phyloP scores from a whole-genome alignment of 2,797 vertebrate genomes.

The Schizopygopsis pylzovi region DNA sequence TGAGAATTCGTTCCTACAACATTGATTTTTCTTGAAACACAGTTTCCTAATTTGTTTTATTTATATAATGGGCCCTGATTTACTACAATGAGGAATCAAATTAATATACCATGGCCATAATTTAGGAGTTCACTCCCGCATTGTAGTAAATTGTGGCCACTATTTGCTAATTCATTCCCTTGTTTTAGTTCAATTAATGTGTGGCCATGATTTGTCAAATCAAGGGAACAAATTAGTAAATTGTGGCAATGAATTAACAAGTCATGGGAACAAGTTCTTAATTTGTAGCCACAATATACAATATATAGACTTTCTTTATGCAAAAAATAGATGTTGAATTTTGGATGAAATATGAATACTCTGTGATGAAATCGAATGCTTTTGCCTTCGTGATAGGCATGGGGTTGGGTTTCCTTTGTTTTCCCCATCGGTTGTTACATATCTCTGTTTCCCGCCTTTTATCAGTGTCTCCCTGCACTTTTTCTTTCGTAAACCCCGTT shows the following conservation, averaged over 20 bases:
- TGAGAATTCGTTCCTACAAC: too few species aligned
- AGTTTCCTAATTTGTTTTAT: neutral
- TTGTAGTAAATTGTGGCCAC: neutral
- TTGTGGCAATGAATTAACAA: neutral
- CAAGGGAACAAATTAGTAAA: neutral
- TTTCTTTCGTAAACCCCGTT: constrained; percentile 29
- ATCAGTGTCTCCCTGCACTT: constrained; percentile 36
- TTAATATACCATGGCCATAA: neutral
- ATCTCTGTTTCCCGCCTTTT: constrained; percentile 37
- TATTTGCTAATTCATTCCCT: neutral
- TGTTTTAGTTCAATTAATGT: neutral
- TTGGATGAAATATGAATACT: neutral
- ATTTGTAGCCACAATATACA: too few species aligned
- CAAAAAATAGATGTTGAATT: neutral
- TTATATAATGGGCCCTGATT: neutral
- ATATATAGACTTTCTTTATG: neutral
- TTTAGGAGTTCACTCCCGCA: neutral
- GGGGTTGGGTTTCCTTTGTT: constrained; percentile 2
- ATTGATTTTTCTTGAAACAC: neutral
- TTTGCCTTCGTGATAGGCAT: constrained; percentile 33
- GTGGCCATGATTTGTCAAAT: neutral
- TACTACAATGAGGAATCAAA: neutral
- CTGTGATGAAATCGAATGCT: constrained; percentile 30
- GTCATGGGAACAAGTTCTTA: neutral
- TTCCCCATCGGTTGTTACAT: constrained; percentile 44